Conservation (phyloP, 2,797 vertebrate species). For the Phoeniculus purpureus region DNA sequence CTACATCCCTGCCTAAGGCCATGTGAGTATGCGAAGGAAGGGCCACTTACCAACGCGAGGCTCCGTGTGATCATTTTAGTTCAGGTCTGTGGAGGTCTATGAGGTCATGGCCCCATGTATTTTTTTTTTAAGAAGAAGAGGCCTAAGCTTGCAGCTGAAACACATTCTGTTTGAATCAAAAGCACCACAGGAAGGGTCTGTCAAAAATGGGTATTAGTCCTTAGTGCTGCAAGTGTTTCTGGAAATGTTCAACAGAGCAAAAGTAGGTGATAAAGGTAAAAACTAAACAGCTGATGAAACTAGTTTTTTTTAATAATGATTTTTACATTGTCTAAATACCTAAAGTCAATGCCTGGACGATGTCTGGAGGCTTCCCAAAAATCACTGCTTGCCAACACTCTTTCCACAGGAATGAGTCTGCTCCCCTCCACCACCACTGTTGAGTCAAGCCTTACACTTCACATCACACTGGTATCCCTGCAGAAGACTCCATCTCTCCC, state of each 20-base stretch:
- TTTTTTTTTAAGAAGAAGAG: background rate
- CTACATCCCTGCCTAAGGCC: constrained; percentile 1
- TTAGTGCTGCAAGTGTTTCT: constrained; percentile 31
- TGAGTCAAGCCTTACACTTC: constrained; percentile 8
- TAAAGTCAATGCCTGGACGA: constrained; percentile 51
- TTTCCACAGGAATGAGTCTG: constrained; percentile 47
- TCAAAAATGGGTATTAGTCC: background rate
- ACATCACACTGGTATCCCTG: background rate
- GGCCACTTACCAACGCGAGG: background rate
- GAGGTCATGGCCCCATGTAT: background rate
- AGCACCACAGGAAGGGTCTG: background rate
- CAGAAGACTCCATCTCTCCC: background rate
- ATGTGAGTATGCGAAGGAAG: background rate
- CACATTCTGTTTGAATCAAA: background rate
- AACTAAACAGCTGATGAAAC: constrained; percentile 42
- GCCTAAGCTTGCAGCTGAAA: background rate
- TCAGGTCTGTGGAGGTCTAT: background rate
- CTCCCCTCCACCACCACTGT: constrained; percentile 26
- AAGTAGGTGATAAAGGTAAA: background rate
- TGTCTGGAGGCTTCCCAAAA: constrained; percentile 64
- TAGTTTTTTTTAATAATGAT: constrained; percentile 46
- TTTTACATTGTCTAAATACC: constrained; percentile 70
- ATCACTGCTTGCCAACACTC: constrained; percentile 60
- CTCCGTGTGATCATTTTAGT: background rate
- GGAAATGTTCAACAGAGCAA: constrained; percentile 59